A percentile compares a stretch with the other conserved stretches of the same genome.
Evolutionary conservation across 2,888 invertebrate species (phyloP).

Genomic region (Listrodromus nycthemerus): DNA sequence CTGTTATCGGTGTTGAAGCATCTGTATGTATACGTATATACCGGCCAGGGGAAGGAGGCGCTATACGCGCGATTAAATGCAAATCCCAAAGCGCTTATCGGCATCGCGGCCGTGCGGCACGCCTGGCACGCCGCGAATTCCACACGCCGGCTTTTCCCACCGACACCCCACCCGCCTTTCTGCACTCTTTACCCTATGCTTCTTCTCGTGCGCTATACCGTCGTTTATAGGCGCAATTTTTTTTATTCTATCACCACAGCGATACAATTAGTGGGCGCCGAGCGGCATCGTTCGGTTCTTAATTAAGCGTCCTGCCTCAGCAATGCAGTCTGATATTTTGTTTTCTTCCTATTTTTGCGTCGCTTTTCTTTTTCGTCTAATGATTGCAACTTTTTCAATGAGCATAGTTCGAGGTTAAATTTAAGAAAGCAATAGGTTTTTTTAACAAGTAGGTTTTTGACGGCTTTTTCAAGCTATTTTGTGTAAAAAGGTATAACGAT

Average conservation of each 20-base stretch:
- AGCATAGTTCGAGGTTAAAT: constrained; percentile 23
- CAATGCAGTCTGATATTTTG: constrained; percentile 32
- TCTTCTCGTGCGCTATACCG: constrained; percentile 44
- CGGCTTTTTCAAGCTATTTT: not conserved
- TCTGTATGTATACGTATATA: constrained; percentile 45
- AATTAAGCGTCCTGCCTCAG: constrained; percentile 68
- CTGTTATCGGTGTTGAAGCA: constrained; percentile 49
- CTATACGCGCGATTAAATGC: constrained; percentile 75
- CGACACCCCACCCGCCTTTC: constrained; percentile 62
- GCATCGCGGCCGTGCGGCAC: constrained; percentile 68
- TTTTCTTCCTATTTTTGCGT: not conserved
- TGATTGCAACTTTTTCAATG: not conserved
- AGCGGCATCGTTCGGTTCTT: constrained; percentile 68
- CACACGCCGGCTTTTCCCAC: constrained; percentile 58
- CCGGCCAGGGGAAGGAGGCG: constrained; percentile 26
- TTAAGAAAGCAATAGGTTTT: constrained; percentile 23
- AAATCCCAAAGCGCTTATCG: constrained; percentile 74
- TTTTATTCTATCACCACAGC: constrained; percentile 58
- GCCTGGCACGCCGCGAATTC: constrained; percentile 66
- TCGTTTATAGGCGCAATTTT: constrained; percentile 45
- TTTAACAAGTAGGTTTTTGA: too few species aligned
- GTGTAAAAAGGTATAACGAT: not conserved
- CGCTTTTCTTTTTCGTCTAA: not conserved
- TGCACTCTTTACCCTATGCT: constrained; percentile 60
- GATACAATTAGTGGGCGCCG: constrained; percentile 71